Conservation (phyloP, 2,888 invertebrate genomes). For the Vanessa cardui region DNA sequence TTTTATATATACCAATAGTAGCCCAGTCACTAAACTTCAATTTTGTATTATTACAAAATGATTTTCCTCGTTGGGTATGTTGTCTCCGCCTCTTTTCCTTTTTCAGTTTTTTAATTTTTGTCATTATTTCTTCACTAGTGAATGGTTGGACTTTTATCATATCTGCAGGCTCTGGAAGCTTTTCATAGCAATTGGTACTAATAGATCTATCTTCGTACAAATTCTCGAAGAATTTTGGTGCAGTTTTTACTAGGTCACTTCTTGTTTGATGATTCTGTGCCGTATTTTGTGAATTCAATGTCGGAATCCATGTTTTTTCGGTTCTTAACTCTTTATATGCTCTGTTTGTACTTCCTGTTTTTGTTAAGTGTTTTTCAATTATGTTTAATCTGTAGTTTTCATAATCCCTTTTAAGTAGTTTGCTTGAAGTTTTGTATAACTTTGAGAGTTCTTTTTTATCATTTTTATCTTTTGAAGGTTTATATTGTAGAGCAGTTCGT, state of each 20-base stretch:
- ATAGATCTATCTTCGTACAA: too few relatives aligned
- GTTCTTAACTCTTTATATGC: not conserved
- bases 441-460: not conserved
- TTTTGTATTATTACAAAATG: too few relatives aligned
- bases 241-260: too few relatives aligned
- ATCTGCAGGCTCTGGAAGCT: too few relatives aligned
- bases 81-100: constrained; percentile 11
- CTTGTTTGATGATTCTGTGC: too few relatives aligned
- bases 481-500: not conserved
- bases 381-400: not conserved
- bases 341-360: not conserved
- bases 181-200: too few relatives aligned
- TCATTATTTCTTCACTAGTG: not conserved
- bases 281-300: too few relatives aligned
- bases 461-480: not conserved
- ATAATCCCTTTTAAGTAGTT: not conserved
- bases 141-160: too few relatives aligned
- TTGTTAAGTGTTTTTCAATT: not conserved
- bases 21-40: too few relatives aligned
- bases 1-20: too few relatives aligned
- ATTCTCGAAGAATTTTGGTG: too few relatives aligned
- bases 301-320: not conserved
- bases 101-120: not conserved
- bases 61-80: constrained; percentile 9
- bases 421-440: not conserved